phyloP scores from a whole-genome alignment of 1,140 invertebrate species.

The Micrasema minimum region DNA sequence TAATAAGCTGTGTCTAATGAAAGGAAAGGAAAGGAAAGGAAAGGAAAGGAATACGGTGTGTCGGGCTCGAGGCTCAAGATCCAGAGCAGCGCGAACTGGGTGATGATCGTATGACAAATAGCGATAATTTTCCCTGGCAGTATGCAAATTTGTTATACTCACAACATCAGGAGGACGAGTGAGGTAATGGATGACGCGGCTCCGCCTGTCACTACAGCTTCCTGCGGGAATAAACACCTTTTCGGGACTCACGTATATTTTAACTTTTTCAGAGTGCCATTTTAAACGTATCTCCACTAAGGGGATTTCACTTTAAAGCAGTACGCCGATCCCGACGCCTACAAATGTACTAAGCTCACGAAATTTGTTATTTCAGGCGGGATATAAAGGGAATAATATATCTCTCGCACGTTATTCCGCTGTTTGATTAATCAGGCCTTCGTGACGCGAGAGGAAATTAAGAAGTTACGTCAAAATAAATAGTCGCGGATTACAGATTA shows the following conservation, averaged over 20 bases:
- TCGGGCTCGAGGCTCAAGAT: too few species aligned
- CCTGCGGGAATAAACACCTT: constrained; percentile 33
- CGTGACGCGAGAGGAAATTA: constrained; percentile 30
- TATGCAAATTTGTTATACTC: constrained; percentile 25
- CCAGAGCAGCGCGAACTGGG: too few species aligned
- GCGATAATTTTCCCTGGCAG: constrained; percentile 32
- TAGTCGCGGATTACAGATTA: constrained; percentile 18
- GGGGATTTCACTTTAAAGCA: constrained; percentile 32
- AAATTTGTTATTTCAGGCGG: constrained; percentile 16
- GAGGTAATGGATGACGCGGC: constrained; percentile 25
- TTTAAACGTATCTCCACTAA: constrained; percentile 32
- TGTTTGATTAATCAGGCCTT: constrained; percentile 28
- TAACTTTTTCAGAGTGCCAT: constrained; percentile 33
- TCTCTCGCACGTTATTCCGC: constrained; percentile 20
- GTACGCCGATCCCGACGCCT: background rate
- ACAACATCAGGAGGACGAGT: too few species aligned
- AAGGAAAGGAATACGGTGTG: background rate
- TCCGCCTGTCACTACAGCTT: constrained; percentile 22
- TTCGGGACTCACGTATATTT: constrained; percentile 21
- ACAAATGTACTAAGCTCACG: constrained; percentile 21
- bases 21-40: constrained; percentile 20
- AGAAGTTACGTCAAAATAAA: constrained; percentile 33
- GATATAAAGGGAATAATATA: constrained; percentile 32
- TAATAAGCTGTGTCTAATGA: constrained; percentile 27
- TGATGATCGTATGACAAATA: constrained; percentile 34